A percentile compares a stretch with the other conserved stretches of the same genome.
phyloP scores from a whole-genome alignment of 2,113 vertebrate genomes.

The Neomonachus schauinslandi region DNA sequence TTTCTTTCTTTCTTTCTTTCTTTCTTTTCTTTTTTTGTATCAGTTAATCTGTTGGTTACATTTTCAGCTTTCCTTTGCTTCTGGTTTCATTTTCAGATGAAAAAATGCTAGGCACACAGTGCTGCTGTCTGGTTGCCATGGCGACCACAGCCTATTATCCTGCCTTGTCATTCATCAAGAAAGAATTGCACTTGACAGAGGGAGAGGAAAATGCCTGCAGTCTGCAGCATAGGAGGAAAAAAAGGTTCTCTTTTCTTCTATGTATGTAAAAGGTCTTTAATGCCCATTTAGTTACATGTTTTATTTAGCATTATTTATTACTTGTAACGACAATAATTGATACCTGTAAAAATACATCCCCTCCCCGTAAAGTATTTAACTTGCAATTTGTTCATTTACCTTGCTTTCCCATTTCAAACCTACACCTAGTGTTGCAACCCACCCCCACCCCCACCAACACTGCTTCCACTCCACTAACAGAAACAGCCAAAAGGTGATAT shows the following conservation, averaged over 20 bases:
- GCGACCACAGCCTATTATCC: slow-evolving; percentile 97
- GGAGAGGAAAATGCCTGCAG: slow-evolving; percentile 90
- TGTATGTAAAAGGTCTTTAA: slow-evolving; percentile 87
- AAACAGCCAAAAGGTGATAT: slow-evolving; percentile 78
- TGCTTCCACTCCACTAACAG: slow-evolving; percentile 58
- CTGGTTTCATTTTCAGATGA: slow-evolving; percentile 95
- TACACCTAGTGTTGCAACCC: not conserved
- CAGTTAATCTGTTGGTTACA: slow-evolving; percentile 89
- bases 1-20: slow-evolving; percentile 4
- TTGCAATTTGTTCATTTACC: slow-evolving; percentile 74
- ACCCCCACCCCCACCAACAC: not conserved
- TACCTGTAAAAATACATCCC: slow-evolving; percentile 78
- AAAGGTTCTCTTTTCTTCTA: slow-evolving; percentile 86
- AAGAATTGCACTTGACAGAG: slow-evolving; percentile 95
- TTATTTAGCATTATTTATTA: slow-evolving; percentile 86
- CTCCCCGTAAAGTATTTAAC: slow-evolving; percentile 80
- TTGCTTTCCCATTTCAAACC: slow-evolving; percentile 70
- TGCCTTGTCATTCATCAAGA: slow-evolving; percentile 99
- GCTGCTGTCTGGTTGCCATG: slow-evolving; percentile 97
- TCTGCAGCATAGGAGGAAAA: slow-evolving; percentile 80
- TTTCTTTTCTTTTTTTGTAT: slow-evolving; percentile 64
- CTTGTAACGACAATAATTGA: slow-evolving; percentile 79
- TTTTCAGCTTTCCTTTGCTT: slow-evolving; percentile 91
- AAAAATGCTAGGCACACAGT: slow-evolving; percentile 93
- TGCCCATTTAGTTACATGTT: slow-evolving; percentile 86